Percentiles rank a stretch among this genome's conserved stretches.
Evolutionary conservation across 2,888 invertebrate species (phyloP).

Genomic region (Perizoma affinitatum): DNA sequence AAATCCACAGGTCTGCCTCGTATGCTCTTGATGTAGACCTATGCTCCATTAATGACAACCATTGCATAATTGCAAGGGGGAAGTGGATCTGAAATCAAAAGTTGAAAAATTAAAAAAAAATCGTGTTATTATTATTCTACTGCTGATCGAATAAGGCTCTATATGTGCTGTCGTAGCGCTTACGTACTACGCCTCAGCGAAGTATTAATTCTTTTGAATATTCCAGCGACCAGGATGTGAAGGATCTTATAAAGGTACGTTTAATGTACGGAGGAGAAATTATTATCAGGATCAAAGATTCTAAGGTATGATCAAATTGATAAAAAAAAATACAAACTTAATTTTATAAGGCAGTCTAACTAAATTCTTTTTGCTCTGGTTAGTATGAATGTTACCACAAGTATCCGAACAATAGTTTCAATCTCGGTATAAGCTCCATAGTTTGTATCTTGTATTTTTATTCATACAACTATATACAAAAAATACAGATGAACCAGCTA

Average conservation of each 20-base stretch:
- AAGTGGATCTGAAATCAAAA: background rate
- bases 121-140: background rate
- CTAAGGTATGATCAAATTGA: slow-evolving; percentile 33
- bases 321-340: too few species aligned
- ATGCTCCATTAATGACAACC: background rate
- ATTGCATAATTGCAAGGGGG: background rate
- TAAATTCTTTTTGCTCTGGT: too few species aligned
- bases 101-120: too few species aligned
- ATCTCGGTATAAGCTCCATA: too few species aligned
- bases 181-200: slow-evolving; percentile 48
- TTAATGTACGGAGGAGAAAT: slow-evolving; percentile 34
- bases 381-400: too few species aligned
- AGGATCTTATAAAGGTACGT: slow-evolving; percentile 42
- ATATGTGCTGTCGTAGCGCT: slow-evolving; percentile 40
- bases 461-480: too few species aligned
- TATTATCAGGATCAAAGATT: slow-evolving; percentile 9
- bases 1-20: too few species aligned
- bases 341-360: too few species aligned
- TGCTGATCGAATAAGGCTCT: background rate
- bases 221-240: slow-evolving; percentile 42
- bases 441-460: too few species aligned
- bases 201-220: slow-evolving; percentile 56
- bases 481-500: too few species aligned
- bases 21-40: too few species aligned
- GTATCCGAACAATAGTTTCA: too few species aligned